Percentiles rank a stretch among this genome's conserved stretches.
Conservation (phyloP, 1,140 invertebrate genomes). For the Sarcophaga bullata region DNA sequence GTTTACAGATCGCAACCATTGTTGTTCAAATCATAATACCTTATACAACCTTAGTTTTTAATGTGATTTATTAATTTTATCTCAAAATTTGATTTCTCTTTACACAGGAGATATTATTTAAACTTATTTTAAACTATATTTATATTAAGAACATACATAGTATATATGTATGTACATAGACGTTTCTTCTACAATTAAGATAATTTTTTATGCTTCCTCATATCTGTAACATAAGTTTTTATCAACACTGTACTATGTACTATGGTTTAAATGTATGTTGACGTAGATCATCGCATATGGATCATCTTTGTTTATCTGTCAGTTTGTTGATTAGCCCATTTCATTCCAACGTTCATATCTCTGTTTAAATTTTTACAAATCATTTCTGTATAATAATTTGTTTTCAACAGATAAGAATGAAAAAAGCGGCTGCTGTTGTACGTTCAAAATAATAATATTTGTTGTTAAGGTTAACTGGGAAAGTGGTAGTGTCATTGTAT, state of each 20-base stretch:
- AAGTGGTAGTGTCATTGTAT: neutral
- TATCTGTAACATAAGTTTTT: neutral
- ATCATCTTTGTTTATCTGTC: slow-evolving; percentile 11
- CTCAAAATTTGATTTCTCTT: too few species aligned
- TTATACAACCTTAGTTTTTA: too few species aligned
- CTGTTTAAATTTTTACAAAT: neutral
- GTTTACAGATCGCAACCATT: too few species aligned
- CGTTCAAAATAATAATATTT: neutral
- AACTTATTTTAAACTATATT: too few species aligned
- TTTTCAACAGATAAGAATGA: neutral
- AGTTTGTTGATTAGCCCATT: neutral
- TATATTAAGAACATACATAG: too few species aligned
- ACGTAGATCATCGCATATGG: neutral
- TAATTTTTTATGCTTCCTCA: too few species aligned
- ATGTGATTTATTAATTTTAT: too few species aligned
- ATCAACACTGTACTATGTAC: neutral
- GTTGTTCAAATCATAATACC: too few species aligned
- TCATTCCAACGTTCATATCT: neutral
- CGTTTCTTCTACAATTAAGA: too few species aligned
- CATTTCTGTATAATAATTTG: neutral
- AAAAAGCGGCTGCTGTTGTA: neutral
- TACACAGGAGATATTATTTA: too few species aligned
- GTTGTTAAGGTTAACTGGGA: neutral
- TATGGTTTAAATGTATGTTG: neutral
- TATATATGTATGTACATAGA: too few species aligned